These are phyloP conservation scores for Drosophila rellima DNA, from an alignment of 2,888 invertebrate genomes.

Conservation along the genomic window DNA sequence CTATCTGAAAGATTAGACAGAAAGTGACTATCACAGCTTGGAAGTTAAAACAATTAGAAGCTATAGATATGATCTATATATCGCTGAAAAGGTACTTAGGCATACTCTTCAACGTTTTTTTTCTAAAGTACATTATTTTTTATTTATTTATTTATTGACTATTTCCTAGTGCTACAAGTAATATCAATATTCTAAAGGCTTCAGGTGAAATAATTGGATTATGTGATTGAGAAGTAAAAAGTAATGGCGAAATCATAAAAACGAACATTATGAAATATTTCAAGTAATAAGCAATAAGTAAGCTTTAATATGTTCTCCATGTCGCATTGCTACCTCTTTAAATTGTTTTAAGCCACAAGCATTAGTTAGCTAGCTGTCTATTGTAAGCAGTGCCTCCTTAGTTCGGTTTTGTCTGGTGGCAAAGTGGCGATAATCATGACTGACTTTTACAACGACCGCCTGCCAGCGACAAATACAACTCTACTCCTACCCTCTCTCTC, in stretches of 20 bases:
- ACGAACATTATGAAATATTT: not conserved
- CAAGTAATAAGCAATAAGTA: not conserved
- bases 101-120: too few relatives aligned
- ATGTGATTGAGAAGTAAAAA: too few relatives aligned
- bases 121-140: too few relatives aligned
- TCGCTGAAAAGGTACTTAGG: too few relatives aligned
- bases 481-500: not conserved
- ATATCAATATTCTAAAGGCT: too few relatives aligned
- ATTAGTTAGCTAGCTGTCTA: constrained; percentile 14
- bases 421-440: constrained; percentile 81
- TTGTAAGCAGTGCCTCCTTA: constrained; percentile 1
- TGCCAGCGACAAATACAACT: constrained; percentile 47
- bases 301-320: not conserved
- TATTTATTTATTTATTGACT: too few relatives aligned
- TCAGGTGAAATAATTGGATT: too few relatives aligned
- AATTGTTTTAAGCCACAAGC: not conserved
- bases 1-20: not conserved
- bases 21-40: too few relatives aligned
- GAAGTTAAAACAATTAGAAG: too few relatives aligned
- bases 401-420: constrained; percentile 43
- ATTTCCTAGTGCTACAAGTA: too few relatives aligned
- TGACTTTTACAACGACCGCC: constrained; percentile 73
- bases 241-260: too few relatives aligned
- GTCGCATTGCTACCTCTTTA: not conserved
- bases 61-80: too few relatives aligned